Evolutionary conservation across 2,888 invertebrate species (phyloP).

Genomic region (Melipona bicolor): DNA sequence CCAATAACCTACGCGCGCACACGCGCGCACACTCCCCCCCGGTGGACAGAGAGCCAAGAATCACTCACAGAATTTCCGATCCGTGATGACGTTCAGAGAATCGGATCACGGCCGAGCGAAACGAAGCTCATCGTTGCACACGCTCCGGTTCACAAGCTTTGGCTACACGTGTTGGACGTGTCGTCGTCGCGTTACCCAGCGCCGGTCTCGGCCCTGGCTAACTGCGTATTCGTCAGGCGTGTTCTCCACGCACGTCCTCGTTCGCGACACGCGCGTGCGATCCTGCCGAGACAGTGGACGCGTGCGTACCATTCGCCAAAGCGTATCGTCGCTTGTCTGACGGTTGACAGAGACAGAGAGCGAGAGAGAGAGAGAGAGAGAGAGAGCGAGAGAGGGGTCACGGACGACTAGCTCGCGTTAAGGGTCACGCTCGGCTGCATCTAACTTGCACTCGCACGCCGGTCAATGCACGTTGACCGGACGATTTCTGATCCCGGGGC

Average conservation of each 20-base stretch:
- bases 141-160: slow-evolving; percentile 63
- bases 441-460: slow-evolving; percentile 70
- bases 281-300: slow-evolving; percentile 3
- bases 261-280: slow-evolving; percentile 6
- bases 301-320: neutral
- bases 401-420: slow-evolving; percentile 80
- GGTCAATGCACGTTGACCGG: slow-evolving; percentile 73
- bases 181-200: neutral
- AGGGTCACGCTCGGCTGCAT: slow-evolving; percentile 80
- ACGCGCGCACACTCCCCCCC: too few relatives aligned
- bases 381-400: slow-evolving; percentile 76
- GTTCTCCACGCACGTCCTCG: neutral
- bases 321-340: slow-evolving; percentile 16
- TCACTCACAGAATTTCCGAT: slow-evolving; percentile 16
- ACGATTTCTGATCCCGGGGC: slow-evolving; percentile 78
- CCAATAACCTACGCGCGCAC: neutral
- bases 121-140: slow-evolving; percentile 62
- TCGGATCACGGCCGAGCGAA: slow-evolving; percentile 65
- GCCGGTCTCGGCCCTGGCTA: slow-evolving; percentile 14
- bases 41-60: neutral
- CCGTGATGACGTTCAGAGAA: slow-evolving; percentile 65
- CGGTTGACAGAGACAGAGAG: slow-evolving; percentile 1
- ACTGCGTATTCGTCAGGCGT: slow-evolving; percentile 8
- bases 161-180: slow-evolving; percentile 16
- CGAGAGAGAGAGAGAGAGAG: slow-evolving; percentile 68